These are phyloP conservation scores for Tenthredo mesomela DNA, from an alignment of 2,888 invertebrate species.

Conservation along the genomic window DNA sequence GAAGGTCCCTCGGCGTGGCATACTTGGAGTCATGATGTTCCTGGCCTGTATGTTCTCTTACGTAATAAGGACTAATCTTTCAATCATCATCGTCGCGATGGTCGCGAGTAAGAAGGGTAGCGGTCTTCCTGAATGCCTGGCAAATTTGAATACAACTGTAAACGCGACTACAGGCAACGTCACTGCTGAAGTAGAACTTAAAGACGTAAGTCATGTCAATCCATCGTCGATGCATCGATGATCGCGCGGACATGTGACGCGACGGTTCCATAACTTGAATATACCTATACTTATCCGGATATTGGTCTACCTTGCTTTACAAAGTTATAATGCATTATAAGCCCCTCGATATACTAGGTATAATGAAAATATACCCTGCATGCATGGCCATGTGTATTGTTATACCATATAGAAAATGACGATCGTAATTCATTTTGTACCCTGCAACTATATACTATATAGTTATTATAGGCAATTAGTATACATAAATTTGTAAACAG, in stretches of 20 bases:
- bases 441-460: background rate
- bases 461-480: background rate
- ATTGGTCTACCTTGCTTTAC: too few relatives aligned
- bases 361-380: too few relatives aligned
- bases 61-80: slow-evolving; percentile 89
- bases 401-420: too few relatives aligned
- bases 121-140: slow-evolving; percentile 59
- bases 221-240: background rate
- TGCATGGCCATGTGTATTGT: too few relatives aligned
- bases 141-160: background rate
- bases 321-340: too few relatives aligned
- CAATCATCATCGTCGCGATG: slow-evolving; percentile 79
- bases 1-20: slow-evolving; percentile 80
- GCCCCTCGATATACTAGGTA: too few relatives aligned
- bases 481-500: background rate
- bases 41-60: slow-evolving; percentile 88
- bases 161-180: background rate
- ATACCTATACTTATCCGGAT: too few relatives aligned
- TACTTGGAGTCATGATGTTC: slow-evolving; percentile 85
- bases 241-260: background rate
- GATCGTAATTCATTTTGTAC: too few relatives aligned
- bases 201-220: background rate
- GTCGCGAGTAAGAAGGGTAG: slow-evolving; percentile 57
- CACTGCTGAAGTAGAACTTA: background rate
- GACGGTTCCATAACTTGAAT: too few relatives aligned